Base-by-base conservation (phyloP, 2,113 vertebrate species). In the Rhineura floridana region DNA sequence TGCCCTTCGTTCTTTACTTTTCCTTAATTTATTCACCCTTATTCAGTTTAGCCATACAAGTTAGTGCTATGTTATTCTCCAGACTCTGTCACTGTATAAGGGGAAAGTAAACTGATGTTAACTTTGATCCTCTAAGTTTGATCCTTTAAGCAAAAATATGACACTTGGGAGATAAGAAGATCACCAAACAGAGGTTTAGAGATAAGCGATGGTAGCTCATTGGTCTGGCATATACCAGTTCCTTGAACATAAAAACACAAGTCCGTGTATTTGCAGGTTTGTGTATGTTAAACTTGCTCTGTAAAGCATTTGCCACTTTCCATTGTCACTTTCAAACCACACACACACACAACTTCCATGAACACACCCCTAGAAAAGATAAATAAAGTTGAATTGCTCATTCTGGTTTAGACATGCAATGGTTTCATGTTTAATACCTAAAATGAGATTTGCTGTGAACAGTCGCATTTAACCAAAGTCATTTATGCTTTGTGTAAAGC, bases 391-490 rank as follows among this genome's bases (percentile, higher is more conserved):
- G 46, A 83, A 83, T 0, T 72, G 91, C 23, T 89, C 13, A 23
- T 6, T 88, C 67, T 83, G 90, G 30, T 92, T 87, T 87, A 12
- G 70, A 85, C 79, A 84, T 88, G 1, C 65, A 90, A 92, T 90
- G 93, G 91, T 92, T 88, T 69, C 76, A 88, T 90, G 2, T 6
- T 5, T 25, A 48, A 67, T 93, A 89, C 75, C 87, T 91, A 86
- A 91, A 93, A 95, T 94, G 92, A 93, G 50, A 39, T 39, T 94
- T 90, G 88, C 88, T 89, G 46, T 36, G 80, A 89, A 39, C 82
- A 90, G 69, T 63, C 85, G 87, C 77, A 39, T 91, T 90, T 88
- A 87, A 90, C 75, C 90, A 92, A 92, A 94, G 88, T 70, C 90
- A 87, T 88, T 83, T 65, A 65, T 44, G n/a, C 13, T n/a, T 63